Evolutionary conservation across 2,888 invertebrate species (phyloP), one percentile per base, ranked within the genome.

Genomic region (Argynnis bischoffii): DNA sequence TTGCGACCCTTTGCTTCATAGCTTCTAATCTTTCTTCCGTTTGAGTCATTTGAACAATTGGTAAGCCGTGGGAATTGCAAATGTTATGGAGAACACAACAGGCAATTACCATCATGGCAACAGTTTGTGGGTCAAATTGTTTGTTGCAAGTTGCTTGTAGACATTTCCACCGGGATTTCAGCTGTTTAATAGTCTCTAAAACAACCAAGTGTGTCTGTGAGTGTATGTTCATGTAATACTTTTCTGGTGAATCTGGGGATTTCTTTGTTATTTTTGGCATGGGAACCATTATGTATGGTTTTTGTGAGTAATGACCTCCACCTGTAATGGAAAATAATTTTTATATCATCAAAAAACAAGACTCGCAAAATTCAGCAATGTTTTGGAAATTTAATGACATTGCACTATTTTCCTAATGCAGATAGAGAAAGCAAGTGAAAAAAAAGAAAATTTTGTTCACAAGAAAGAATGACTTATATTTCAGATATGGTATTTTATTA

Each of bases 1-100:
- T 90, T 0, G 91, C 91, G 0, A 91, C 91, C 48, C 88, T 88
- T 69, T 91, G 91, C 55, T 91, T 91, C 91, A 91, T 90, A 0
- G 83, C 83, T 65, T 91, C 91, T 6, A 91, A 64, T 0, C 91
- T 74, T 50, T 91, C 91, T 46, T 91, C 91, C 0, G 91, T 81
- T 15, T 85, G 87, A 0, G 88, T 88, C 86, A 91, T 88, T 1
- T 82, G 83, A 0, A 82, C 78, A 0, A 82, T 72, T 0, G 87
- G 84, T 1, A 90, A 18, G 0, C 85, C 86, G 6, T 82, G 73
- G 11, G 79, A 74, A 55, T 83, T 87, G 51, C 90, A 90, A 0
- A 91, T 82, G 66, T 91, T 91, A 63, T 91, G 87, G 0, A 91
- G 75, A 0, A 91, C 79, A 35, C 90, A 90, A 71, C 91, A 91